Evolutionary conservation across 2,113 vertebrate genomes (phyloP).

Genomic region (Penelope pileata): DNA sequence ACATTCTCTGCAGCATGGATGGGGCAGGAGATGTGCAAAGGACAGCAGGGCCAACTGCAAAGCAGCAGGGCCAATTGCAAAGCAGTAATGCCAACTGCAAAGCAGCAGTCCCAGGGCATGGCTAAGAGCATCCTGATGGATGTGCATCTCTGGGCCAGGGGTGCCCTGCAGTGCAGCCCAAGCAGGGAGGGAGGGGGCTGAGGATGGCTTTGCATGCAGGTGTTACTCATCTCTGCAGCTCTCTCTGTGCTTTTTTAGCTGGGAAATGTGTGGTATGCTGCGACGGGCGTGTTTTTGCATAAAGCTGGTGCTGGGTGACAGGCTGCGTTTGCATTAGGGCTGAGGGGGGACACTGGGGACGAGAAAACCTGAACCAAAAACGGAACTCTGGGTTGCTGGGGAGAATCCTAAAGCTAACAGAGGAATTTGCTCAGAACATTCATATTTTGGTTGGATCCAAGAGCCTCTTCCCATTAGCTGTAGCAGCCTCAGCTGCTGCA

Average conservation of each 20-base stretch:
- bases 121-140: no score
- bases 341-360: not conserved
- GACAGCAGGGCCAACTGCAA: not conserved
- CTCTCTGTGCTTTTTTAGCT: not conserved
- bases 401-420: not conserved
- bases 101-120: no score
- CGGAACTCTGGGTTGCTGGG: rapidly evolving
- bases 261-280: not conserved
- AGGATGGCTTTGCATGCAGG: not conserved
- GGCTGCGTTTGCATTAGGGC: not conserved
- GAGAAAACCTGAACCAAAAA: not conserved
- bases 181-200: not conserved
- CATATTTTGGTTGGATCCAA: not conserved
- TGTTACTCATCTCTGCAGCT: not conserved
- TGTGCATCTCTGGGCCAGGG: not conserved
- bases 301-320: not conserved
- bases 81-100: not conserved
- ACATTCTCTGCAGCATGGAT: not conserved
- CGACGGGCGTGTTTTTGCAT: not conserved
- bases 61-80: no score
- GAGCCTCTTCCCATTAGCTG: not conserved
- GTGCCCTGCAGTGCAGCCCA: not conserved
- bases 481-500: not conserved
- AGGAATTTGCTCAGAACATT: not conserved
- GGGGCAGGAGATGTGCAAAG: not conserved